A percentile compares a stretch with the other conserved stretches of the same genome.
Conservation (phyloP, 2,888 invertebrate genomes). For the Drosophila colorata region DNA sequence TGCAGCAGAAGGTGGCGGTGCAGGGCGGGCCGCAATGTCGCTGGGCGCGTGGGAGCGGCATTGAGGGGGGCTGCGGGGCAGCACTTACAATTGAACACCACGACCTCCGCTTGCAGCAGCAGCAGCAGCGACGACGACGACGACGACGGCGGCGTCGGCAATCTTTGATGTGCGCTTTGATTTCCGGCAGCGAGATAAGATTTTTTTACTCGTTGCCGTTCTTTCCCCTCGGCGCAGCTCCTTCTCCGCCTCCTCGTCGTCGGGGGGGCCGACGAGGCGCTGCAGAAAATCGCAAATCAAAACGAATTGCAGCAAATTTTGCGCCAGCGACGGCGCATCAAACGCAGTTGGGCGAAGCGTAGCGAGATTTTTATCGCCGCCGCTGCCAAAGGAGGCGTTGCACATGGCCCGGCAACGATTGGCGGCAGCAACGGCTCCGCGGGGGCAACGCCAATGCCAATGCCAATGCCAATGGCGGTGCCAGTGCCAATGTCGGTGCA, state of each 20-base stretch:
- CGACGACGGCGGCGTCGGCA: conserved; percentile 59
- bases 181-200: conserved; percentile 83
- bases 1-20: conserved; percentile 22
- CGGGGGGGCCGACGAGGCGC: background rate
- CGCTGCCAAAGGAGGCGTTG: conserved; percentile 55
- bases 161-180: conserved; percentile 82
- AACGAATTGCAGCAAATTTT: conserved; percentile 72
- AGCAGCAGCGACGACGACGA: conserved; percentile 17
- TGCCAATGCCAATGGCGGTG: conserved; percentile 14
- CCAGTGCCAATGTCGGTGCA: background rate
- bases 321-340: conserved; percentile 46
- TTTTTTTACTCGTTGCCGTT: conserved; percentile 47
- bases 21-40: conserved; percentile 32
- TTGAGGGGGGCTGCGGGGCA: conserved; percentile 19
- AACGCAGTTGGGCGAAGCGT: conserved; percentile 56
- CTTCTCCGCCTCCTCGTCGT: background rate
- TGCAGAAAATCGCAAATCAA: conserved; percentile 64
- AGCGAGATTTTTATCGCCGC: conserved; percentile 60
- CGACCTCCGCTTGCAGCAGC: conserved; percentile 55
- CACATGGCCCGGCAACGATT: conserved; percentile 35
- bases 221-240: conserved; percentile 16
- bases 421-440: conserved; percentile 5
- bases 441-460: conserved; percentile 13
- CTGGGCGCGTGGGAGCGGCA: conserved; percentile 41
- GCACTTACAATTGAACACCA: conserved; percentile 61